phyloP scores from a whole-genome alignment of 1,140 invertebrate genomes.

The Colletes gigas region DNA sequence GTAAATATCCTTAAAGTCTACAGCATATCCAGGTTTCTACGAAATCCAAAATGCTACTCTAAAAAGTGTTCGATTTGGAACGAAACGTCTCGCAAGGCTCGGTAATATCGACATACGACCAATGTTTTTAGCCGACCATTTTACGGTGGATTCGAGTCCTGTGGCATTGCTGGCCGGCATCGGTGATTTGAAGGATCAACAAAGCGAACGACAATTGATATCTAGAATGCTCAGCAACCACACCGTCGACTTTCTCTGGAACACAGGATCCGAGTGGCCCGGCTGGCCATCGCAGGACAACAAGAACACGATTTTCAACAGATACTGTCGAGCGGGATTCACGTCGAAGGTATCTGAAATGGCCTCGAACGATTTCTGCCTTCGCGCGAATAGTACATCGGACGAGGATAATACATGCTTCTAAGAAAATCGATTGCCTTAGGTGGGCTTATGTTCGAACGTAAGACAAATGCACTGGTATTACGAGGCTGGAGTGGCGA shows the following conservation, averaged over 20 bases:
- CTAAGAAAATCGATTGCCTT: constrained; percentile 56
- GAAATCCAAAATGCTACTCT: too few species aligned
- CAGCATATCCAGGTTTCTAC: too few species aligned
- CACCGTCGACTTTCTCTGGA: constrained; percentile 93
- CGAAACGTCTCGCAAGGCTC: too few species aligned
- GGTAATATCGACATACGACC: background rate
- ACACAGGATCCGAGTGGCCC: constrained; percentile 90
- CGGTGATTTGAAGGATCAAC: constrained; percentile 71
- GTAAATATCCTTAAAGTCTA: too few species aligned
- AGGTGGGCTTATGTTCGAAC: constrained; percentile 89
- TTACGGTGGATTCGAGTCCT: constrained; percentile 72
- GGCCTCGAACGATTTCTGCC: background rate
- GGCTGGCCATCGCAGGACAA: constrained; percentile 85
- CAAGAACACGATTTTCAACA: constrained; percentile 86
- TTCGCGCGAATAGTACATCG: background rate
- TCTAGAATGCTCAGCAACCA: constrained; percentile 81
- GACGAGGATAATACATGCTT: constrained; percentile 32
- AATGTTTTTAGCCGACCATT: constrained; percentile 61
- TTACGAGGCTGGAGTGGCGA: constrained; percentile 89
- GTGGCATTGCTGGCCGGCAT: constrained; percentile 72
- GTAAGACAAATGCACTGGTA: constrained; percentile 95
- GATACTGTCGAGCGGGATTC: constrained; percentile 91
- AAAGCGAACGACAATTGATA: constrained; percentile 74
- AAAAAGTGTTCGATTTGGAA: too few species aligned
- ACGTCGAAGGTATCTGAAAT: constrained; percentile 89